Evolutionary conservation across 1,140 invertebrate genomes (phyloP).

Genomic region (Drosophila pallidifrons): DNA sequence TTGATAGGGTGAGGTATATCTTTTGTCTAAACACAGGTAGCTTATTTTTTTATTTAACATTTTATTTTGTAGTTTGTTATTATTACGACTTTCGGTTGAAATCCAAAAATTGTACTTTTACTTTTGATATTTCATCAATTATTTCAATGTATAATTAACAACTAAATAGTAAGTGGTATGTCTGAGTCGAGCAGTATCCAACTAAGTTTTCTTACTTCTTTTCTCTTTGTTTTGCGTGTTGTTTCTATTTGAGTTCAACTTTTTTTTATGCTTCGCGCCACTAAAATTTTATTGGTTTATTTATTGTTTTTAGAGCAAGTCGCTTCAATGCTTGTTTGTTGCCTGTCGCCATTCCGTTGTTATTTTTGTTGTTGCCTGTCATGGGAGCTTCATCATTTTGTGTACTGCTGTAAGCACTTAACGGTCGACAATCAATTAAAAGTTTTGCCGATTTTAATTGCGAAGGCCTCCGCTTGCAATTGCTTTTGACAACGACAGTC

Average conservation of each 20-base stretch:
- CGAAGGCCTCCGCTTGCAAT: slow-evolving; percentile 15
- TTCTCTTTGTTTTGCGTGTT: slow-evolving; percentile 27
- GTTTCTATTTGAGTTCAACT: slow-evolving; percentile 37
- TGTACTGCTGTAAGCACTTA: slow-evolving; percentile 49
- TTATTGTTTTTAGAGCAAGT: slow-evolving; percentile 71
- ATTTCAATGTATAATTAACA: background rate
- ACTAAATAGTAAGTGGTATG: background rate
- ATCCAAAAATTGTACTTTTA: background rate
- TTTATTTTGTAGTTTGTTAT: too few species aligned
- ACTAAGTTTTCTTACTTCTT: background rate
- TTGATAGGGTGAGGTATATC: too few species aligned
- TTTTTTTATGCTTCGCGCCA: slow-evolving; percentile 60
- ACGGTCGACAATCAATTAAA: slow-evolving; percentile 68
- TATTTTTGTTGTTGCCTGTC: slow-evolving; percentile 1
- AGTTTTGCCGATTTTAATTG: slow-evolving; percentile 58
- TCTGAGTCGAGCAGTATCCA: background rate
- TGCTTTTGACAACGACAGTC: slow-evolving; percentile 8
- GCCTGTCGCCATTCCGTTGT: slow-evolving; percentile 22
- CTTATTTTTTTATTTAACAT: too few species aligned
- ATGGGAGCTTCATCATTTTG: slow-evolving; percentile 13
- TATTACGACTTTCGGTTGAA: background rate
- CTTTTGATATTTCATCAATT: background rate
- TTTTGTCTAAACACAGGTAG: too few species aligned
- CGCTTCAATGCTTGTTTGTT: slow-evolving; percentile 41
- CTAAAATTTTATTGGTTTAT: slow-evolving; percentile 77